These are phyloP conservation scores for Pyrrhosoma nymphula DNA, from an alignment of 2,888 invertebrate genomes.

Conservation along the genomic window DNA sequence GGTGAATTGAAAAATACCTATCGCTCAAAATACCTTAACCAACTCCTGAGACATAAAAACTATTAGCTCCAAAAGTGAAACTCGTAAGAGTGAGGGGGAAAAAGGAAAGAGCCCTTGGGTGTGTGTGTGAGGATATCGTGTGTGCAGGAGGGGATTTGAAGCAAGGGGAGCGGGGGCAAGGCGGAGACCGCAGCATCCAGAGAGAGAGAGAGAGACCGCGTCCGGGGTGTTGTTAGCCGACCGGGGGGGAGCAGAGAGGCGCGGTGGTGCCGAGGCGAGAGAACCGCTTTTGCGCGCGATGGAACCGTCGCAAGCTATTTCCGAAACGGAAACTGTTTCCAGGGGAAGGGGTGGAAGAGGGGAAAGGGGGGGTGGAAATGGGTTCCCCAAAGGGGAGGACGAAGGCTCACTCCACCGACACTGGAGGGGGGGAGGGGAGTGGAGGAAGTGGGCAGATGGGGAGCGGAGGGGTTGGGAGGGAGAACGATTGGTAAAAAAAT, in stretches of 20 bases:
- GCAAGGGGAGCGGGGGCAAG: not conserved
- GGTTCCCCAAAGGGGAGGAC: not conserved
- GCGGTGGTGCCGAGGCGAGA: conserved; percentile 50
- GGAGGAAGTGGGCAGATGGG: not conserved
- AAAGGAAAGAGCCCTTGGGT: no score
- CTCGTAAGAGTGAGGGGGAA: no score
- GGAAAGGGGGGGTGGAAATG: not conserved
- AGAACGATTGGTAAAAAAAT: conserved; percentile 21
- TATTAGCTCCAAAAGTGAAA: no score
- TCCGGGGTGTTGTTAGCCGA: conserved; percentile 42
- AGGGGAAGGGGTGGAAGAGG: not conserved
- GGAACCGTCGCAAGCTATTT: conserved; percentile 56
- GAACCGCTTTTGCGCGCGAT: not conserved
- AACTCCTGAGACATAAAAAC: no score
- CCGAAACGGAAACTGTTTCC: conserved; percentile 52
- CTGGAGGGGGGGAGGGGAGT: not conserved
- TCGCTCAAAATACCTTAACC: no score
- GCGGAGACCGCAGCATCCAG: conserved; percentile 4
- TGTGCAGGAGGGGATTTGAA: no score
- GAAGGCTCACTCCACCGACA: not conserved
- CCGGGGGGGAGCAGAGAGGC: no score
- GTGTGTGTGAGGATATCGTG: no score
- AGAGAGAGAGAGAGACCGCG: not conserved
- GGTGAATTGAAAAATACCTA: no score
- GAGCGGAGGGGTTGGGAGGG: not conserved